Evolutionary conservation across 2,888 invertebrate species (phyloP), one percentile per base, ranked within the genome.

Genomic region (Hecatera dysodea): DNA sequence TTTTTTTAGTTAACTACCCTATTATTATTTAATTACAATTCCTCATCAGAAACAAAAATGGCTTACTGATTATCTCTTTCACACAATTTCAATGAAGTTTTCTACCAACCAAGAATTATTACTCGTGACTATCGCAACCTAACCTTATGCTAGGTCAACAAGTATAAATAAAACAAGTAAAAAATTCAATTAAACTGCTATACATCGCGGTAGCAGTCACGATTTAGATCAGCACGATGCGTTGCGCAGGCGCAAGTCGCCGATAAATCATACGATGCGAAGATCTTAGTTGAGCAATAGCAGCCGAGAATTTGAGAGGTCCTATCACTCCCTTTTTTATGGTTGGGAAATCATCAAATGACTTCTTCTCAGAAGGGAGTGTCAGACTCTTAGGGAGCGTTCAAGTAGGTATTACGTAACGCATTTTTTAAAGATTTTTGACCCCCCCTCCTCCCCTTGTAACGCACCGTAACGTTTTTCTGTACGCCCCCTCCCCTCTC

Each of bases 201-300:
- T 56, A 75, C 46, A 64, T 63, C 56, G 55, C 81, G 46, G 81
- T 83, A 82, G 81, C 83, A 52, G 68, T 83, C 81, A 82, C 83
- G 83, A 83, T 72, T 55, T 61, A 60, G 70, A 60, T 53, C 67
- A 57, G 46, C 81, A 81, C 83, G 81, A 81, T 66, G 52, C 29
- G 39, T 75, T 83, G 83, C 81, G 83, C 61, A 56, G 29, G 72
- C 75, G 64, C 53, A 33, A 17, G 6, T 50, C 44, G 15, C 8
- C 29, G 17, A 61, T 67, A 68, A 63, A 74, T 78, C 63, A 65
- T 81, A 74, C 22, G 46, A 65, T 76, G 63, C 62, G 42, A 52
- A 55, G 39, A 50, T 61, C 12, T 22, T 11, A 8, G 76, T 80
- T 75, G 53, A n/a, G 76, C 44, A 77, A 76, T 50, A 12, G 36